phyloP scores from a whole-genome alignment of 2,888 invertebrate genomes.

The Ornithoptera alexandrae region DNA sequence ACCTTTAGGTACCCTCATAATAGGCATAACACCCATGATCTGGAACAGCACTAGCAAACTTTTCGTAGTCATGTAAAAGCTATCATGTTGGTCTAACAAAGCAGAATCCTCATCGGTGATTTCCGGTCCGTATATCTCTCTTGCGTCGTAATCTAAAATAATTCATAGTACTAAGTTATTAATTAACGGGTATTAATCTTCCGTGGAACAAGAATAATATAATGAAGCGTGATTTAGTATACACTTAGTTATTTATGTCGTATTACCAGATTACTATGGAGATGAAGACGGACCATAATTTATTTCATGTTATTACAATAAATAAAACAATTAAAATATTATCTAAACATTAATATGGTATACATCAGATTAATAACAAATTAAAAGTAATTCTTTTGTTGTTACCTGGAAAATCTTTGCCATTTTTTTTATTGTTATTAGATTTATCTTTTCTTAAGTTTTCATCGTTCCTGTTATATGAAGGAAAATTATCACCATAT shows the following conservation, averaged over 20 bases:
- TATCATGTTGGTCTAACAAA: conserved; percentile 83
- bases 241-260: too few species aligned
- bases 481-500: conserved; percentile 42
- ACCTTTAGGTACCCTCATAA: conserved; percentile 82
- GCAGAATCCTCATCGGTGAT: conserved; percentile 78
- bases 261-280: too few species aligned
- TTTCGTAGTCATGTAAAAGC: conserved; percentile 85
- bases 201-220: too few species aligned
- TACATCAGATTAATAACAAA: too few species aligned
- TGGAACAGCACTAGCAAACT: conserved; percentile 85
- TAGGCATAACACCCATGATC: conserved; percentile 88
- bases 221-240: too few species aligned
- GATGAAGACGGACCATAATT: too few species aligned
- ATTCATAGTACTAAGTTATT: conserved; percentile 31
- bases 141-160: conserved; percentile 52
- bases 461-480: conserved; percentile 54
- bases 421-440: conserved; percentile 43
- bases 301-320: too few species aligned
- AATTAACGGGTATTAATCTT: too few species aligned
- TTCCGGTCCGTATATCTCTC: conserved; percentile 68
- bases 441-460: conserved; percentile 48
- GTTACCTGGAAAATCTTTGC: conserved; percentile 28
- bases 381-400: too few species aligned
- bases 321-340: too few species aligned
- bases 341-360: too few species aligned